Percentiles rank a stretch among this genome's conserved stretches.
Conservation (phyloP, 2,888 invertebrate species). For the Argyresthia albistria region DNA sequence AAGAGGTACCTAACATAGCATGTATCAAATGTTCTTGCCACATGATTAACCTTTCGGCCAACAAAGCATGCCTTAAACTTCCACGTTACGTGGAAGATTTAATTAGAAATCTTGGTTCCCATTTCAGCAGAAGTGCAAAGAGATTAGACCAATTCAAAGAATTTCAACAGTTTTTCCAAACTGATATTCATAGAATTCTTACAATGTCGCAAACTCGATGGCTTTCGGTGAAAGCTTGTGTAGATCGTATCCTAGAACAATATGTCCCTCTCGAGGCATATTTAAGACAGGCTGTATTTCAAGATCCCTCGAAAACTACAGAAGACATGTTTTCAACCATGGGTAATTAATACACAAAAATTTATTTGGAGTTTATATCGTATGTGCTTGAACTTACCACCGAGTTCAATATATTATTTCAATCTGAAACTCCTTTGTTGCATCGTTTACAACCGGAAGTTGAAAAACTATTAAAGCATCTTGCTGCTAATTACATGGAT, state of each 20-base stretch:
- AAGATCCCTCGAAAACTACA: constrained; percentile 17
- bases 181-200: constrained; percentile 24
- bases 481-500: constrained; percentile 10
- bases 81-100: constrained; percentile 18
- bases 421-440: constrained; percentile 15
- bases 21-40: constrained; percentile 29
- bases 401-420: constrained; percentile 20
- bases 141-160: constrained; percentile 18
- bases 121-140: constrained; percentile 12
- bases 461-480: constrained; percentile 12
- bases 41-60: constrained; percentile 23
- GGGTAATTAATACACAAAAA: constrained; percentile 18
- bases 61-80: constrained; percentile 27
- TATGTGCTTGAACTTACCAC: constrained; percentile 16
- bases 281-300: constrained; percentile 16
- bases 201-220: constrained; percentile 19
- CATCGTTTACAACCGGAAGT: constrained; percentile 14
- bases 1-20: constrained; percentile 19
- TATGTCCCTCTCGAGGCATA: constrained; percentile 22
- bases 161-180: constrained; percentile 26
- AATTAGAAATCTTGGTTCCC: constrained; percentile 10
- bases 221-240: constrained; percentile 27
- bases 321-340: constrained; percentile 13
- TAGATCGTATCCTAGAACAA: constrained; percentile 28
- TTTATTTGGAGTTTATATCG: constrained; percentile 21